Evolutionary conservation across 2,797 vertebrate species (phyloP), one percentile per base, ranked within the genome.

Genomic region (Pteropus rufus): DNA sequence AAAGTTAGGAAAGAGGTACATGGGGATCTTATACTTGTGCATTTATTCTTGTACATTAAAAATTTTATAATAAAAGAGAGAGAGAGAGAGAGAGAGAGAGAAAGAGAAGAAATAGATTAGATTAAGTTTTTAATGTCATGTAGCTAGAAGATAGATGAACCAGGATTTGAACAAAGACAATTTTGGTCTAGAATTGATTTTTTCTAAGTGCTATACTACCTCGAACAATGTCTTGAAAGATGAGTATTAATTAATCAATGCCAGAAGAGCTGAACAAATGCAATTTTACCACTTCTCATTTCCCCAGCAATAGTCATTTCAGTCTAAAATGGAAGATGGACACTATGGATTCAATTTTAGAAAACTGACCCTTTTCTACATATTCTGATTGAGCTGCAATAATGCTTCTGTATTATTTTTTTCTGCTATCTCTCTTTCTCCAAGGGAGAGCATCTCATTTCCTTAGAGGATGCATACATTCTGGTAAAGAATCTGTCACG

Each of bases 131-230:
- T 93, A 82, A 79, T 73, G 15, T 85, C 54, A 49, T 9, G 18
- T 67, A 64, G 1, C 29, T 75, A 75, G 29, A 80, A 76, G 84
- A 19, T 44, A 64, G 23, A 44, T 92, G 14, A 94, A 3, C 3
- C 14, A 70, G 29, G 4, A 70, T 91, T 94, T 79, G 12, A 95
- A 26, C 10, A 94, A 64, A 82, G 14, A 69, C 9, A 79, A 44
- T 87, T 91, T 90, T 92, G 34, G 10, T 46, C 24, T 86, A 82
- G 24, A 89, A 80, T 86, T 89, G 19, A 73, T 89, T 70, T 91
- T 92, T 34, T 34, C 82, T 64, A 39, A 79, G 49, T 80, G 14
- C 10, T 86, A 14, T 70, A 16, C 5, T 60, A 31, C 21, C 26
- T 73, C 8, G 65, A 73, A 88, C 80, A 34, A 15, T 7, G 54